Conservation (phyloP, 2,113 vertebrate genomes). For the Boulengeromyrus knoepffleri region DNA sequence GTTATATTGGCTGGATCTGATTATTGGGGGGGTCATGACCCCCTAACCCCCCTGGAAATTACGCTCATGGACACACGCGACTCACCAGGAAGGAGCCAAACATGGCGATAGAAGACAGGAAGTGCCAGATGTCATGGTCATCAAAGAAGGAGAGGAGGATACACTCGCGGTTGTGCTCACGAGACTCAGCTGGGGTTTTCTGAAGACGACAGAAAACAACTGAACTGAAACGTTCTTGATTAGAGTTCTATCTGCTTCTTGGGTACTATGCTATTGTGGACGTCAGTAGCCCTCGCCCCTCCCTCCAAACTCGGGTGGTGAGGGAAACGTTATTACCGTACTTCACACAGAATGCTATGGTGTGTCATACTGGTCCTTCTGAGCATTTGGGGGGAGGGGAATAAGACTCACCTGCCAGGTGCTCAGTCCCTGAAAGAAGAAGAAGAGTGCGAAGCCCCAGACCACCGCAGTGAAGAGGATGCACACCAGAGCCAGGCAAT, state of each 20-base stretch:
- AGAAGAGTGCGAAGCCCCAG: slow-evolving; percentile 92
- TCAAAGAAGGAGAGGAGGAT: slow-evolving; percentile 92
- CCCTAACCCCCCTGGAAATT: no score
- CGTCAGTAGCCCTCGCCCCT: not conserved
- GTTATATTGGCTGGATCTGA: no score
- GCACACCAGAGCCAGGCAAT: slow-evolving; percentile 79
- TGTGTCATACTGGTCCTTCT: not conserved
- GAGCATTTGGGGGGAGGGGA: not conserved
- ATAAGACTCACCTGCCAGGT: slow-evolving; percentile 85
- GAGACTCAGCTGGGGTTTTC: slow-evolving; percentile 94
- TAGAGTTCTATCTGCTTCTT: not conserved
- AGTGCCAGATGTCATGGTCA: slow-evolving; percentile 98
- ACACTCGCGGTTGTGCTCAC: slow-evolving; percentile 92
- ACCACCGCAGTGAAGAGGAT: slow-evolving; percentile 86
- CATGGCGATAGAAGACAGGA: slow-evolving; percentile 95
- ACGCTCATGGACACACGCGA: not conserved
- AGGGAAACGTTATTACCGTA: not conserved
- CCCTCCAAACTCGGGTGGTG: not conserved
- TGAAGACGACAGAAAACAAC: slow-evolving; percentile 33
- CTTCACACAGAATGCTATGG: not conserved
- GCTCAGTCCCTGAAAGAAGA: slow-evolving; percentile 98
- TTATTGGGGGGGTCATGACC: no score
- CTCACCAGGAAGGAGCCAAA: slow-evolving; percentile 94
- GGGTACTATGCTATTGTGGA: not conserved
- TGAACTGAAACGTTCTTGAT: not conserved